Evolutionary conservation across 2,797 vertebrate genomes (phyloP).

Genomic region (Tiaroga cobitis): DNA sequence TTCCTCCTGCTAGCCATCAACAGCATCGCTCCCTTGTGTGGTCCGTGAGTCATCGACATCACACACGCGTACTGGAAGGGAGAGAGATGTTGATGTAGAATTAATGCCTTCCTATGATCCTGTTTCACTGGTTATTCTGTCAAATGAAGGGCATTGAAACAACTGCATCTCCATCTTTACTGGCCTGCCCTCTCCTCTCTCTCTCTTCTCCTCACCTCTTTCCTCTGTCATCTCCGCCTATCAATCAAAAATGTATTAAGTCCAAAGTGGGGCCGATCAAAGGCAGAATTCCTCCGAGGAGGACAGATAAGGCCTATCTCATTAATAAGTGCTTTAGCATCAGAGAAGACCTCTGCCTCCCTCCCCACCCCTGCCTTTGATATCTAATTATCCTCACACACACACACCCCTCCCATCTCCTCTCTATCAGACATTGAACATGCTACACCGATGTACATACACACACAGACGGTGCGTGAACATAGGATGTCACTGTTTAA

Average conservation of each 20-base stretch:
- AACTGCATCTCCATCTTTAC: slow-evolving; percentile 68
- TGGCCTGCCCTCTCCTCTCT: slow-evolving; percentile 54
- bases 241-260: slow-evolving; percentile 99
- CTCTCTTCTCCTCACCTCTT: slow-evolving; percentile 71
- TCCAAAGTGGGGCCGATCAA: slow-evolving; percentile 93
- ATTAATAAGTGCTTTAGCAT: slow-evolving; percentile 95
- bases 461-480: slow-evolving; percentile 25
- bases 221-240: slow-evolving; percentile 87
- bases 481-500: neutral
- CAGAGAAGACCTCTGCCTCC: slow-evolving; percentile 83
- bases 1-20: slow-evolving; percentile 75
- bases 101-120: slow-evolving; percentile 61
- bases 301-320: slow-evolving; percentile 98
- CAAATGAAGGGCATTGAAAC: slow-evolving; percentile 77
- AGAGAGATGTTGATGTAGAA: no score
- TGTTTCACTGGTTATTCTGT: slow-evolving; percentile 72
- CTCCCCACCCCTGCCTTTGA: slow-evolving; percentile 83
- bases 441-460: slow-evolving; percentile 45
- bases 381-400: slow-evolving; percentile 82
- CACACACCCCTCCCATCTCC: slow-evolving; percentile 27
- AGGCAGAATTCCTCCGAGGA: slow-evolving; percentile 93
- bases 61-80: no score
- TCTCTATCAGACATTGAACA: slow-evolving; percentile 54
- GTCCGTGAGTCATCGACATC: slow-evolving; percentile 29
- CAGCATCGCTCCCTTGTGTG: slow-evolving; percentile 57